Evolutionary conservation across 2,797 vertebrate species (phyloP), one percentile per base, ranked within the genome.

Genomic region (Chelmon rostratus): DNA sequence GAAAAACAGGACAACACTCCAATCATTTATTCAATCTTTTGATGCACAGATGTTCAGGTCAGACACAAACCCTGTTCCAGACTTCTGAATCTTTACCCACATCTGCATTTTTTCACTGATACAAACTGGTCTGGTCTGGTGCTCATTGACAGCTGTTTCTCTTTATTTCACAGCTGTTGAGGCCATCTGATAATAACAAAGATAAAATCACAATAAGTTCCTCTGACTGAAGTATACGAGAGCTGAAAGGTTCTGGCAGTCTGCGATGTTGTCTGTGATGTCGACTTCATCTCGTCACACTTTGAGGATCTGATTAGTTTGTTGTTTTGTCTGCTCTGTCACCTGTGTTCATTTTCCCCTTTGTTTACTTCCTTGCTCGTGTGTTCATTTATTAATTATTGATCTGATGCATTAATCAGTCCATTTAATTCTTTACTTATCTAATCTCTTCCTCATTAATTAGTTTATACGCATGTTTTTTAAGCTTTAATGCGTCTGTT

Each of bases 291-390:
- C 37, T 13, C n/a, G n/a, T 3, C 11, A n/a, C 10, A 52, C 69
- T 53, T 10, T 40, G 57, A 68, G 6, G 31, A 70, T 76, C 76
- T 79, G 78, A 88, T 81, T 72, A 69, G 54, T 31, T 75, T 59
- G 25, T 69, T 52, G 61, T 79, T 64, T 7, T 1, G 7, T 23
- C 70, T 4, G 57, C 31, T 73, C 68, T 2, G 44, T 73, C 74
- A 88, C 76, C 81, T 86, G 77, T 70, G 67, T 68, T 81, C 50
- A 68, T 79, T 77, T 71, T 38, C 68, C 54, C 50, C 64, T 46
- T 54, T 69, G 76, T 81, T 83, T 65, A 44, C 65, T 50, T 53
- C 62, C 50, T 56, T 18, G 15, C 66, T 57, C 0, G 4, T 44
- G 49, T 4, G 57, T 61, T 82, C 66, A 19, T 46, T 65, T 49